Percentiles rank a stretch among this genome's conserved stretches.
Evolutionary conservation across 2,888 invertebrate genomes (phyloP).

Genomic region (Pachymerium ferrugineum): DNA sequence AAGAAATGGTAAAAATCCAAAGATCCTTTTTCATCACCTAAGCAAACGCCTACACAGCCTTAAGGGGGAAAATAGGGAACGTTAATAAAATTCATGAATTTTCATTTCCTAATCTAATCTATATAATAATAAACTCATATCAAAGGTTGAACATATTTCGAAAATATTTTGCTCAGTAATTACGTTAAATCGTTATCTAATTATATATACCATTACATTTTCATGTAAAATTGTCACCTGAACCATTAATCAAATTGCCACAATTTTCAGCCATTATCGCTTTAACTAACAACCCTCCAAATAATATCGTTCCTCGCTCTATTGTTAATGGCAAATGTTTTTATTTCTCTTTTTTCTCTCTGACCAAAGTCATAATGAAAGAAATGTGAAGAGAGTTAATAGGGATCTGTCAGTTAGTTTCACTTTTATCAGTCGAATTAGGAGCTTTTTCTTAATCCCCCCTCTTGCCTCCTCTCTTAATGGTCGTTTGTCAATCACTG

Average conservation of each 20-base stretch:
- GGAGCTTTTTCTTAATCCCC: neutral
- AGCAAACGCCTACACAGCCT: neutral
- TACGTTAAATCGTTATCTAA: too few relatives aligned
- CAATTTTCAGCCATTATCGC: too few relatives aligned
- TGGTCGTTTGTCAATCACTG: neutral
- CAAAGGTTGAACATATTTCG: too few relatives aligned
- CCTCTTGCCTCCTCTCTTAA: neutral
- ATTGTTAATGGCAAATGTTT: neutral
- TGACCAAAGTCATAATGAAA: neutral
- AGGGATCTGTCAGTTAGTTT: neutral
- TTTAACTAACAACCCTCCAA: neutral
- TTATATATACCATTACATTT: too few relatives aligned
- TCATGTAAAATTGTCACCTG: too few relatives aligned
- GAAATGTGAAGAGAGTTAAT: neutral
- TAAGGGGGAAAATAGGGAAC: neutral
- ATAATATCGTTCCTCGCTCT: neutral
- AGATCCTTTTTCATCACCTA: neutral
- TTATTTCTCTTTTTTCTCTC: neutral
- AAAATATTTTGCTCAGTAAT: too few relatives aligned
- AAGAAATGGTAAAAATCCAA: too few relatives aligned
- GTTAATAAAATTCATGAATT: neutral
- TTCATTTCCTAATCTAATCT: neutral
- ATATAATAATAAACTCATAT: too few relatives aligned
- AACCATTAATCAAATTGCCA: too few relatives aligned
- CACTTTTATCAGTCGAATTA: neutral